Conservation (phyloP, 2,888 invertebrate genomes). For the Caenorhabditis afra region DNA sequence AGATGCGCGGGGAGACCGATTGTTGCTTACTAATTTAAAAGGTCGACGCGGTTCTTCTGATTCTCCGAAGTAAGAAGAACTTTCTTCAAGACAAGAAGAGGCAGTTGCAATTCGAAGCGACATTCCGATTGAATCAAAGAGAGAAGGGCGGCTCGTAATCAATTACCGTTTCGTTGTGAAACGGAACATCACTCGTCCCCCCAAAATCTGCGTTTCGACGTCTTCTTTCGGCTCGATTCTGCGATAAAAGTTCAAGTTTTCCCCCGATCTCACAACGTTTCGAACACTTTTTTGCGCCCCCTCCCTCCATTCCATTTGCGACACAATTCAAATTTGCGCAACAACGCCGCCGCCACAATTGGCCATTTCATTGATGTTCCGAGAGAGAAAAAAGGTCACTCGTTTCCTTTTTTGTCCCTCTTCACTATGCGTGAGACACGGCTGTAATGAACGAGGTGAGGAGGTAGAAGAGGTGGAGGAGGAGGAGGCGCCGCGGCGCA, state of each 20-base stretch:
- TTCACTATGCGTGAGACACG: slow-evolving; percentile 30
- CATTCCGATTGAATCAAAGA: too few species aligned
- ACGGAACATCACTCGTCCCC: too few species aligned
- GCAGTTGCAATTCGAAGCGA: too few species aligned
- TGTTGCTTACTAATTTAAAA: slow-evolving; percentile 19
- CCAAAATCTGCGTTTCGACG: too few species aligned
- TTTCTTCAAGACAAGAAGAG: too few species aligned
- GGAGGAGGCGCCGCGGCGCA: neutral
- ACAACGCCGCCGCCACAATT: slow-evolving; percentile 9
- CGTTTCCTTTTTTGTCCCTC: slow-evolving; percentile 1
- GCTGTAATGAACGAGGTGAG: slow-evolving; percentile 46
- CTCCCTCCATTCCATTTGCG: too few species aligned
- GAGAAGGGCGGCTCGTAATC: too few species aligned
- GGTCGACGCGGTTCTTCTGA: neutral
- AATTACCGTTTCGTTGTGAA: too few species aligned
- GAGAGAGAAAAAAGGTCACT: slow-evolving; percentile 34
- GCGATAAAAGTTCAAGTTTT: neutral
- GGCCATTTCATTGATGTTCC: slow-evolving; percentile 28
- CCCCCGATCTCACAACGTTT: neutral
- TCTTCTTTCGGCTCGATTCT: too few species aligned
- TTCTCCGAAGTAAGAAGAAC: too few species aligned
- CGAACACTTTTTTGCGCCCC: slow-evolving; percentile 1
- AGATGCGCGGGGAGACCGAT: slow-evolving; percentile 12
- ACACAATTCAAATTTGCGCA: slow-evolving; percentile 25
- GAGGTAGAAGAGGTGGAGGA: neutral